Percentiles rank a stretch among this genome's conserved stretches.
These are phyloP conservation scores for Protodeltote pygarga DNA, from an alignment of 2,888 invertebrate genomes.

Conservation along the genomic window DNA sequence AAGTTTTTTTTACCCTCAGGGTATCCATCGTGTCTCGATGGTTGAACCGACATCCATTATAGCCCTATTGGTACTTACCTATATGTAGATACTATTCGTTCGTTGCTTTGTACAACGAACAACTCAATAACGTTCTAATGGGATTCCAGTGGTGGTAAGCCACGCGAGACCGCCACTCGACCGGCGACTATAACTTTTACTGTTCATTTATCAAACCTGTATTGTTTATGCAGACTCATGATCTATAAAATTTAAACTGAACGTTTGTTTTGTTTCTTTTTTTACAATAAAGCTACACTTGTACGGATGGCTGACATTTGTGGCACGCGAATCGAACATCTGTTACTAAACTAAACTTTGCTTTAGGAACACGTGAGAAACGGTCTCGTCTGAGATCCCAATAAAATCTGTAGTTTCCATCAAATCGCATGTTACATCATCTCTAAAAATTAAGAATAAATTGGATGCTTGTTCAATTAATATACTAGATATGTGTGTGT, in stretches of 20 bases:
- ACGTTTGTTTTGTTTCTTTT: constrained; percentile 18
- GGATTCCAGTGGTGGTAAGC: constrained; percentile 78
- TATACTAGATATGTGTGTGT: constrained; percentile 28
- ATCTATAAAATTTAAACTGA: constrained; percentile 58
- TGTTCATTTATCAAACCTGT: constrained; percentile 63
- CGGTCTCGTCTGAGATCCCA: constrained; percentile 48
- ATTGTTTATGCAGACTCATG: constrained; percentile 64
- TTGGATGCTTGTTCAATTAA: constrained; percentile 54
- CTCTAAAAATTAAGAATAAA: constrained; percentile 57
- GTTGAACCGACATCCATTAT: constrained; percentile 60
- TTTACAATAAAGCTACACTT: constrained; percentile 9
- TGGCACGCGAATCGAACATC: constrained; percentile 37
- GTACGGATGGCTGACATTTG: constrained; percentile 25
- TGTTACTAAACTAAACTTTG: constrained; percentile 46
- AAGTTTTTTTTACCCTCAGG: constrained; percentile 55
- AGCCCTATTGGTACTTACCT: constrained; percentile 62
- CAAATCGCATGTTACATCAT: constrained; percentile 58
- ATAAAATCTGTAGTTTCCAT: constrained; percentile 55
- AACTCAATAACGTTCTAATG: constrained; percentile 83
- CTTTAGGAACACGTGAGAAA: constrained; percentile 47
- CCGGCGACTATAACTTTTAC: constrained; percentile 60
- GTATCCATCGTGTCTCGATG: constrained; percentile 58
- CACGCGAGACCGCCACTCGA: constrained; percentile 71
- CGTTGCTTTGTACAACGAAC: constrained; percentile 67
- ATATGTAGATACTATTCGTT: constrained; percentile 62